Evolutionary conservation across 2,113 vertebrate species (phyloP), one percentile per base, ranked within the genome.

Genomic region (Elgaria multicarinata): DNA sequence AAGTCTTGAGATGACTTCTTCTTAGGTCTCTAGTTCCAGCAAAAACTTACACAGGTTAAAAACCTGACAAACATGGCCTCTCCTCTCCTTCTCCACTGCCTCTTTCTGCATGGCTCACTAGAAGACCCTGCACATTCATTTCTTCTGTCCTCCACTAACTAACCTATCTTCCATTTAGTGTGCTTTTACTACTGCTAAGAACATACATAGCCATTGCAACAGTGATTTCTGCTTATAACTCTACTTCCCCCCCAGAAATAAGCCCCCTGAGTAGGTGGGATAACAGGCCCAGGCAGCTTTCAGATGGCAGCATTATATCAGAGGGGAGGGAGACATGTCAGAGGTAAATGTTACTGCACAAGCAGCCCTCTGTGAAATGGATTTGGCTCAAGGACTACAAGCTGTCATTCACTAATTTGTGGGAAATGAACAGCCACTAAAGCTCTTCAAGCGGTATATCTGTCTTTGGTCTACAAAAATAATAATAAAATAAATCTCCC

Each of bases 1-100:
- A n/a, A n/a, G n/a, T n/a, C n/a, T n/a, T n/a, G n/a, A n/a, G n/a
- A n/a, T n/a, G n/a, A n/a, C n/a, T n/a, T n/a, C n/a, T n/a, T n/a
- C n/a, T n/a, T n/a, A n/a, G n/a, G n/a, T n/a, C n/a, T n/a, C n/a
- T n/a, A n/a, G n/a, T n/a, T n/a, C n/a, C n/a, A n/a, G n/a, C n/a
- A n/a, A n/a, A n/a, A n/a, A n/a, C n/a, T n/a, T n/a, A n/a, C n/a
- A n/a, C n/a, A n/a, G n/a, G n/a, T n/a, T n/a, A n/a, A n/a, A n/a
- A n/a, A n/a, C n/a, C n/a, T n/a, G n/a, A n/a, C 9, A 1, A 8
- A 69, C 2, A 5, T 9, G 4, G 10, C 33, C 3, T 16, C 8
- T 72, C n/a, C 4, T 36, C 39, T 44, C 75, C 44, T 28, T 77
- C 13, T 79, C 28, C 16, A n/a, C 13, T 79, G 44, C 44, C 7